phyloP scores from a whole-genome alignment of 2,797 vertebrate genomes.

The Merluccius polli region DNA sequence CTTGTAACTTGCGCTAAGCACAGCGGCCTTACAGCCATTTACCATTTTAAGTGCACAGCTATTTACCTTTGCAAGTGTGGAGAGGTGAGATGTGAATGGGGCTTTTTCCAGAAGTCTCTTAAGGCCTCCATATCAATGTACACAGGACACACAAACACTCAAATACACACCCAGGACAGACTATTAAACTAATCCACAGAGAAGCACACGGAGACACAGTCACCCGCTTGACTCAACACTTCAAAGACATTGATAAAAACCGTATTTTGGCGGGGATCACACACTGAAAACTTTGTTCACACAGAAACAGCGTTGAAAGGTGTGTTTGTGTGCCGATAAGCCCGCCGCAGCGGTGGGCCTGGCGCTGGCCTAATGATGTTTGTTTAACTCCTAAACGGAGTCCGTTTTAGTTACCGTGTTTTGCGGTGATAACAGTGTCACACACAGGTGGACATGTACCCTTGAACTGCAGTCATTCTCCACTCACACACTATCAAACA shows the following conservation, averaged over 20 bases:
- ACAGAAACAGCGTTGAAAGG: constrained; percentile 8
- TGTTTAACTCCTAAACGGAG: constrained; percentile 7
- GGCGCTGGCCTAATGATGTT: neutral
- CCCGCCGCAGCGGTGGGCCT: neutral
- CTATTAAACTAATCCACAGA: constrained; percentile 1
- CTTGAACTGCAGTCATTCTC: neutral
- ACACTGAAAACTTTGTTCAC: constrained; percentile 14
- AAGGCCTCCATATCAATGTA: neutral
- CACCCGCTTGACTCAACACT: neutral
- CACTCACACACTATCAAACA: constrained; percentile 11
- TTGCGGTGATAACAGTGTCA: constrained; percentile 9
- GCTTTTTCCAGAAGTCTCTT: neutral
- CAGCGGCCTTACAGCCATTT: constrained; percentile 31
- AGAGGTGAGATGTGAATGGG: neutral
- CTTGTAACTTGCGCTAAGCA: constrained; percentile 40
- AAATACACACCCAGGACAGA: constrained; percentile 16
- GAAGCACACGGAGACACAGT: constrained; percentile 2
- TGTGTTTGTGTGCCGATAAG: constrained; percentile 9
- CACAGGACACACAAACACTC: neutral
- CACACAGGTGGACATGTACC: constrained; percentile 7
- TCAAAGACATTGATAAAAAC: neutral
- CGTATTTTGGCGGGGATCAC: neutral
- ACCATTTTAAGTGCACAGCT: neutral
- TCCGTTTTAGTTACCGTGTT: constrained; percentile 3
- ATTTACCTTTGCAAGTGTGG: constrained; percentile 5